Evolutionary conservation across 2,797 vertebrate species (phyloP).

Genomic region (Triplophysa yarkandensis): DNA sequence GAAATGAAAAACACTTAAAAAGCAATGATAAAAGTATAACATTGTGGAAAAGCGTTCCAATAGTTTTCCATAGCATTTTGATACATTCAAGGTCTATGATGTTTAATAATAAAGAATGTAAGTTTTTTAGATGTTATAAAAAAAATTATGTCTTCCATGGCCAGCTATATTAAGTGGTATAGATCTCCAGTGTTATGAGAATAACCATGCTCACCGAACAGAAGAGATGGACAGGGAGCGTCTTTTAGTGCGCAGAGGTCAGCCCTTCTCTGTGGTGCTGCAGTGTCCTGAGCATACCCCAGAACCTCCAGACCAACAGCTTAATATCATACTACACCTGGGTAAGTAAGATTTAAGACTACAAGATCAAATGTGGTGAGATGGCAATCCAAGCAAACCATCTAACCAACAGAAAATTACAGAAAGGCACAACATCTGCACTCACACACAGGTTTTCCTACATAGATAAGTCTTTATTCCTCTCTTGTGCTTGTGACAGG

Average conservation of each 20-base stretch:
- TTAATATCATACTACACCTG: conserved; percentile 72
- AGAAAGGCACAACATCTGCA: background rate
- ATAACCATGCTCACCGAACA: conserved; percentile 76
- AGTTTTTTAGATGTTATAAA: too few species aligned
- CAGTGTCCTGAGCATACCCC: conserved; percentile 53
- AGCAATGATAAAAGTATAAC: too few species aligned
- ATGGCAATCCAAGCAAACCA: too few species aligned
- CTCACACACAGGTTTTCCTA: too few species aligned
- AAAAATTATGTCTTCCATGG: background rate
- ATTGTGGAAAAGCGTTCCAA: too few species aligned
- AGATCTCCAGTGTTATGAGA: conserved; percentile 70
- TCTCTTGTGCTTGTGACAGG: conserved; percentile 58
- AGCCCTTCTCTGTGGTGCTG: conserved; percentile 71
- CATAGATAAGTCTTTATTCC: too few species aligned
- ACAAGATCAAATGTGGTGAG: too few species aligned
- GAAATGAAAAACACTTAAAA: too few species aligned
- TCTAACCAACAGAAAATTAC: too few species aligned
- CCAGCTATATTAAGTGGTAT: conserved; percentile 64
- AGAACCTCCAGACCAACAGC: conserved; percentile 54
- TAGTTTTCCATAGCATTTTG: too few species aligned
- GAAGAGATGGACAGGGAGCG: conserved; percentile 71
- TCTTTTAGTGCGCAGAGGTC: conserved; percentile 77
- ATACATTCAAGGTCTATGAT: background rate
- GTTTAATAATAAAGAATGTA: background rate
- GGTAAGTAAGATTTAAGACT: conserved; percentile 65